Evolutionary conservation across 2,888 invertebrate genomes (phyloP).

Genomic region (Leucoma salicis): DNA sequence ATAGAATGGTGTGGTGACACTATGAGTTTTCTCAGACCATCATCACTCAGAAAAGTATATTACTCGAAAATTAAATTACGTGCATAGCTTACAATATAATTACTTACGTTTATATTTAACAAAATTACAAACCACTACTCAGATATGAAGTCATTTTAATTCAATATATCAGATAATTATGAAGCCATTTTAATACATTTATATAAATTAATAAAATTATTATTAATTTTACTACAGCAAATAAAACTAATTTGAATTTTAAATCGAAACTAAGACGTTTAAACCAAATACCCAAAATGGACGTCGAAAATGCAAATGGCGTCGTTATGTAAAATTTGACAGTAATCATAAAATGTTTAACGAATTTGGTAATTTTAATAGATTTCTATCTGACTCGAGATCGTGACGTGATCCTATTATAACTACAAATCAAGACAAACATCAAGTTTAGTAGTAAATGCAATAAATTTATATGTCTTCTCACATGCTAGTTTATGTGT

Average conservation of each 20-base stretch:
- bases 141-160: too few species aligned
- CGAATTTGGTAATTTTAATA: conserved; percentile 21
- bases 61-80: too few species aligned
- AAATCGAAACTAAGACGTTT: conserved; percentile 12
- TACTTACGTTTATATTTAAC: too few species aligned
- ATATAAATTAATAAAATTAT: conserved; percentile 17
- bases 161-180: conserved; percentile 3
- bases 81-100: too few species aligned
- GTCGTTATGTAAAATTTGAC: conserved; percentile 22
- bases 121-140: too few species aligned
- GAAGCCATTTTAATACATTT: conserved; percentile 16
- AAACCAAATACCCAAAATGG: conserved; percentile 20
- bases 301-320: conserved; percentile 32
- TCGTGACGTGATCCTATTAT: conserved; percentile 33
- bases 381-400: conserved; percentile 19
- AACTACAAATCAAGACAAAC: conserved; percentile 25
- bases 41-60: too few species aligned
- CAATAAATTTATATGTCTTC: conserved; percentile 12
- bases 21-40: too few species aligned
- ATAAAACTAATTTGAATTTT: conserved; percentile 26
- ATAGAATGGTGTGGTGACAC: too few species aligned
- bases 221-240: conserved; percentile 20
- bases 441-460: conserved; percentile 4
- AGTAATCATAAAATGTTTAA: conserved; percentile 26
- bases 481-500: conserved; percentile 5